Percentiles rank a stretch among this genome's conserved stretches.
These are phyloP conservation scores for Papilio glaucus DNA, from an alignment of 1,140 invertebrate genomes.

Conservation along the genomic window DNA sequence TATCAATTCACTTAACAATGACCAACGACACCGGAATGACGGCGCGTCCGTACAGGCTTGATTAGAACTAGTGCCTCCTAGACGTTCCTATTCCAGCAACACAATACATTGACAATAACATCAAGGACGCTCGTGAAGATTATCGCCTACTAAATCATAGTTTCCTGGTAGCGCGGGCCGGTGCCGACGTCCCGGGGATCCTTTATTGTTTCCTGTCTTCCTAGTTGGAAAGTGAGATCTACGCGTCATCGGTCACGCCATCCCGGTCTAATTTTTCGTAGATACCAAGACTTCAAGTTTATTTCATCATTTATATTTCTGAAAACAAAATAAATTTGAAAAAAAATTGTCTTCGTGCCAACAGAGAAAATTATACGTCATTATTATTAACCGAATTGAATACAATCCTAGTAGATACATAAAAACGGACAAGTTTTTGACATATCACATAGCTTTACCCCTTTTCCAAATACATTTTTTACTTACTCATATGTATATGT, in stretches of 20 bases:
- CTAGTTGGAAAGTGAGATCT: conserved; percentile 58
- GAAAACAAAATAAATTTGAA: background rate
- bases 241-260: conserved; percentile 29
- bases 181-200: conserved; percentile 46
- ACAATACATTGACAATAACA: conserved; percentile 40
- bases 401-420: background rate
- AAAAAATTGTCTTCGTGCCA: background rate
- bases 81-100: conserved; percentile 1
- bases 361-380: conserved; percentile 5
- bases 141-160: conserved; percentile 60
- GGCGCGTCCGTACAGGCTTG: conserved; percentile 11
- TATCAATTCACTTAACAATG: conserved; percentile 34
- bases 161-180: conserved; percentile 49
- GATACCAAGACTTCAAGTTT: background rate
- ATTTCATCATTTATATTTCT: background rate
- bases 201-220: conserved; percentile 76
- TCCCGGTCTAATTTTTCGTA: conserved; percentile 8
- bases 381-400: conserved; percentile 1
- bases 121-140: conserved; percentile 41
- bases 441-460: background rate
- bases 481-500: conserved; percentile 1
- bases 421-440: background rate
- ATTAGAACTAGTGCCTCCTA: conserved; percentile 29
- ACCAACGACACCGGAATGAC: conserved; percentile 7
- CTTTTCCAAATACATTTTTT: background rate